A percentile compares a stretch with the other conserved stretches of the same genome.
phyloP scores from a whole-genome alignment of 1,140 invertebrate species.

The Aphaenogaster floridana region DNA sequence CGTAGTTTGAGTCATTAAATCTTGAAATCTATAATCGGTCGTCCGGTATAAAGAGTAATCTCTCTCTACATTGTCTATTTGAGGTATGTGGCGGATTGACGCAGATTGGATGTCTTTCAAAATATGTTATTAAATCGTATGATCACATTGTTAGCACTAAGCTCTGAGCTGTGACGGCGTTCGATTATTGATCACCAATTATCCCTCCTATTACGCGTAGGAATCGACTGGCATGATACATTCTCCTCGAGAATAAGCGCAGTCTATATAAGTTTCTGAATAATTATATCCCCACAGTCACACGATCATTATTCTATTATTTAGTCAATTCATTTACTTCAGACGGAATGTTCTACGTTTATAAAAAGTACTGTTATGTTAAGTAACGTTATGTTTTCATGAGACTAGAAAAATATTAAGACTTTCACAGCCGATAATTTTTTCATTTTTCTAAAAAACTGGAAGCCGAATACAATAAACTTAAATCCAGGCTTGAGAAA shows the following conservation, averaged over 20 bases:
- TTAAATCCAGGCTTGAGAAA: no score
- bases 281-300: background rate
- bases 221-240: background rate
- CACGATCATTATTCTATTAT: background rate
- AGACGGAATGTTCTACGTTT: background rate
- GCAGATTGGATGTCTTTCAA: background rate
- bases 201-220: background rate
- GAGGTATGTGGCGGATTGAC: background rate
- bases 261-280: background rate
- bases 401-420: background rate
- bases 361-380: background rate
- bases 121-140: background rate
- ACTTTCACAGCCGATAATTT: no score
- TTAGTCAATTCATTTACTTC: background rate
- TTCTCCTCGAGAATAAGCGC: background rate
- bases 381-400: background rate
- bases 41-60: background rate
- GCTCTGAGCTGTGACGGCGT: background rate
- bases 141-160: background rate
- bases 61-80: background rate
- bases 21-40: constrained; percentile 42
- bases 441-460: no score
- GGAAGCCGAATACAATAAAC: no score
- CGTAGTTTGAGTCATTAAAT: background rate
- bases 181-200: background rate